Conservation (phyloP, 1,140 invertebrate species). For the Ostrea edulis region DNA sequence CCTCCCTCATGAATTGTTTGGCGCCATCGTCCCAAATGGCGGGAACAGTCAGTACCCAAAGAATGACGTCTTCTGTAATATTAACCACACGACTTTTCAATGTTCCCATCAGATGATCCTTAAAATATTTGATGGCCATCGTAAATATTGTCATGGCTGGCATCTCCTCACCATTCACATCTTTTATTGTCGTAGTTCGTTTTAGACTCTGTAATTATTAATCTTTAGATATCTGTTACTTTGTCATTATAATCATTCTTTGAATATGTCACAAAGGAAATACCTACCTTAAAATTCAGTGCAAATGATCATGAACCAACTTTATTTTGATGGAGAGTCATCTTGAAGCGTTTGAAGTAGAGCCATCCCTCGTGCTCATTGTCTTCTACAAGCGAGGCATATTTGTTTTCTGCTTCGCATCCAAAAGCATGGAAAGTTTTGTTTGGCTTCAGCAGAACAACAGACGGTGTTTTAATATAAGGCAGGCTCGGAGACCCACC, state of each 20-base stretch:
- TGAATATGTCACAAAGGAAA: background rate
- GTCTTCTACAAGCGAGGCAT: conserved; percentile 81
- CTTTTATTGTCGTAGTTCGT: conserved; percentile 63
- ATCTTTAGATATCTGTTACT: background rate
- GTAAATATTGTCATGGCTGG: conserved; percentile 71
- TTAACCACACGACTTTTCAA: conserved; percentile 51
- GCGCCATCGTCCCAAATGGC: conserved; percentile 75
- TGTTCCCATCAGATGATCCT: conserved; percentile 66
- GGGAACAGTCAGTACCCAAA: conserved; percentile 75
- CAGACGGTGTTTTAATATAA: conserved; percentile 83
- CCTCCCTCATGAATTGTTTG: conserved; percentile 75
- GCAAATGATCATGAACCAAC: conserved; percentile 67
- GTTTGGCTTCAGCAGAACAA: conserved; percentile 80
- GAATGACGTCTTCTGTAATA: conserved; percentile 55
- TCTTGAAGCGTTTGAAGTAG: conserved; percentile 84
- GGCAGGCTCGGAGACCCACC: conserved; percentile 82
- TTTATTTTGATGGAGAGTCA: conserved; percentile 81
- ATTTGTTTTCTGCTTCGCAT: conserved; percentile 81
- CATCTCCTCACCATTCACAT: conserved; percentile 67
- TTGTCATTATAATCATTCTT: background rate
- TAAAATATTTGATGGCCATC: conserved; percentile 68
- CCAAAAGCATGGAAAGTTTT: conserved; percentile 83
- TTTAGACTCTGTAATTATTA: conserved; percentile 34
- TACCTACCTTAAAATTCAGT: background rate
- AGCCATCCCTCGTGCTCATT: conserved; percentile 80